Evolutionary conservation across 2,113 vertebrate species (phyloP).

Genomic region (Vidua macroura): DNA sequence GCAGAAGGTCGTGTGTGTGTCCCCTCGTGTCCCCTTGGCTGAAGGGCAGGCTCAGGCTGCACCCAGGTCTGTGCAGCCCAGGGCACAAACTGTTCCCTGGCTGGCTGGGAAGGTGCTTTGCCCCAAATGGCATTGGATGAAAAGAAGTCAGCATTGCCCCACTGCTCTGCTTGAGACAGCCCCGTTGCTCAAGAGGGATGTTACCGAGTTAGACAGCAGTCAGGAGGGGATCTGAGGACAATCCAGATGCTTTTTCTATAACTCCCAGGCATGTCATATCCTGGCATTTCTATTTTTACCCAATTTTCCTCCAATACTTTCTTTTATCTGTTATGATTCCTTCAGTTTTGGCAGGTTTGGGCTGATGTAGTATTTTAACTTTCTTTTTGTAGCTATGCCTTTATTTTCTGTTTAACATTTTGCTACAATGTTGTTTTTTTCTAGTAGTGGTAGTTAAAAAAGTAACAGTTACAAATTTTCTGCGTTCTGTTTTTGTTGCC

Average conservation of each 20-base stretch:
- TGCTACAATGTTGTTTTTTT: neutral
- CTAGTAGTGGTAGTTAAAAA: accelerated
- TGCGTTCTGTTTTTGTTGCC: neutral
- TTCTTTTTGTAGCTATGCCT: neutral
- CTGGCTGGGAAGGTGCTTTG: neutral
- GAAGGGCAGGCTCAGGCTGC: neutral
- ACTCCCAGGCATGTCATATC: constrained; percentile 35
- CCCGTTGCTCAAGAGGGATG: constrained; percentile 16
- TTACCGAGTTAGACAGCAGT: neutral
- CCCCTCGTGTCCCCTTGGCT: neutral
- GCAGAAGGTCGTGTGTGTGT: accelerated
- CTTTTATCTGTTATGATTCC: neutral
- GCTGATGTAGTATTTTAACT: neutral
- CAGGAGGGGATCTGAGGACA: constrained; percentile 49
- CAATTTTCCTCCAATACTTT: neutral
- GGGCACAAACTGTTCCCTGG: neutral
- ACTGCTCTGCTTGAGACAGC: neutral
- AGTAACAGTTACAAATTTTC: neutral
- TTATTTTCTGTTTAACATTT: neutral
- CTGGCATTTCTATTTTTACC: constrained; percentile 51
- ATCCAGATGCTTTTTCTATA: constrained; percentile 42
- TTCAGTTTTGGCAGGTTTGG: neutral
- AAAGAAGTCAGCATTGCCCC: neutral
- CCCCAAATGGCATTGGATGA: neutral
- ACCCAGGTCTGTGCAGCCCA: accelerated